phyloP scores from a whole-genome alignment of 2,113 vertebrate genomes.

The Malaclemys terrapin region DNA sequence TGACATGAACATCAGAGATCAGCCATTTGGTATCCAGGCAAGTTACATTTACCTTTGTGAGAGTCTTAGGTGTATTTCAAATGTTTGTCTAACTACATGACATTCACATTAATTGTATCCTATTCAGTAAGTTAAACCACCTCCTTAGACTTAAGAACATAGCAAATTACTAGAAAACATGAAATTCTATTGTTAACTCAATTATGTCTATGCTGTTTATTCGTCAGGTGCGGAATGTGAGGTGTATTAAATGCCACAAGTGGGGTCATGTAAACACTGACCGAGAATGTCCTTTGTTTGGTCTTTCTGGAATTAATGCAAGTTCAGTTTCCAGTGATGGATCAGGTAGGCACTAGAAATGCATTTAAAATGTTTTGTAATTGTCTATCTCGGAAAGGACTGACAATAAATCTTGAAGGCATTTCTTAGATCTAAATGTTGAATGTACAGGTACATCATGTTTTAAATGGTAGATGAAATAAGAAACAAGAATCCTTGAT shows the following conservation, averaged over 20 bases:
- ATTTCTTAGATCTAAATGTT: background rate
- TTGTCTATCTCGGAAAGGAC: background rate
- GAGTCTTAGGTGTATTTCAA: slow-evolving; percentile 56
- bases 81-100: slow-evolving; percentile 27
- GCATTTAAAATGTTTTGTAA: background rate
- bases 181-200: background rate
- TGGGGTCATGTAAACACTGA: slow-evolving; percentile 99
- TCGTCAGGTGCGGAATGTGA: slow-evolving; percentile 95
- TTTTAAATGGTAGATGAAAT: background rate
- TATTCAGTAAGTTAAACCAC: slow-evolving; percentile 39
- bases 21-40: slow-evolving; percentile 99
- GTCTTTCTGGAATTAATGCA: slow-evolving; percentile 99
- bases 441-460: background rate
- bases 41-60: slow-evolving; percentile 66
- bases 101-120: slow-evolving; percentile 23
- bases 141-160: background rate
- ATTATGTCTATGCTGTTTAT: background rate
- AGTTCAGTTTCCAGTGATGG: slow-evolving; percentile 92
- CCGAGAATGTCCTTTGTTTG: slow-evolving; percentile 96
- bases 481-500: background rate
- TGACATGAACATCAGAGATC: slow-evolving; percentile 99
- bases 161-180: background rate
- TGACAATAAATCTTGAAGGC: background rate
- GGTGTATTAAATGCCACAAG: slow-evolving; percentile 99
- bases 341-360: slow-evolving; percentile 83